Evolutionary conservation across 2,113 vertebrate genomes (phyloP).

Genomic region (Agelaius phoeniceus): DNA sequence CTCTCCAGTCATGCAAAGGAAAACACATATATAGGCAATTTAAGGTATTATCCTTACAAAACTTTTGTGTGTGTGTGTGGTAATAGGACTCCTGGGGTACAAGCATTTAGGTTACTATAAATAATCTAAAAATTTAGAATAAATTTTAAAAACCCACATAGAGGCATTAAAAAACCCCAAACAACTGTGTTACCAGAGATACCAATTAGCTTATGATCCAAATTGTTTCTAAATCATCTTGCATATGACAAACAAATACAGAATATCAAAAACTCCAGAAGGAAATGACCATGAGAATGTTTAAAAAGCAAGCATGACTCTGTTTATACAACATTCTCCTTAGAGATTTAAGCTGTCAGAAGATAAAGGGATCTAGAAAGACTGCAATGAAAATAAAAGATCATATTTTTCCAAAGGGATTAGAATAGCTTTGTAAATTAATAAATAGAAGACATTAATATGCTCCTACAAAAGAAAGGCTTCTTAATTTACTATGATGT

Average conservation of each 20-base stretch:
- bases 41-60: background rate
- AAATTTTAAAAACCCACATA: background rate
- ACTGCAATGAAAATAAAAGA: conserved; percentile 16
- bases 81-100: background rate
- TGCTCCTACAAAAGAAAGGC: background rate
- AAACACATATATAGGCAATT: background rate
- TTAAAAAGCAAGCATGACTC: background rate
- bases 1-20: background rate
- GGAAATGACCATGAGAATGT: background rate
- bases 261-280: background rate
- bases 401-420: background rate
- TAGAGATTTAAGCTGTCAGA: background rate
- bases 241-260: background rate
- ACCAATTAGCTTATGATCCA: background rate
- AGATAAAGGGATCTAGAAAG: conserved; percentile 8
- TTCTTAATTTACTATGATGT: background rate
- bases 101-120: background rate
- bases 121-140: background rate
- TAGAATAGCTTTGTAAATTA: conserved; percentile 9
- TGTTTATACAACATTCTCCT: background rate
- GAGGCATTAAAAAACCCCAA: fast-evolving
- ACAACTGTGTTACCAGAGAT: background rate
- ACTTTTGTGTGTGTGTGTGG: background rate
- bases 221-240: background rate
- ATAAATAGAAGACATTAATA: conserved; percentile 29